These are phyloP conservation scores for Epizoanthus fatuus DNA, from an alignment of 92 coral and sea anemone species.

Conservation along the genomic window DNA sequence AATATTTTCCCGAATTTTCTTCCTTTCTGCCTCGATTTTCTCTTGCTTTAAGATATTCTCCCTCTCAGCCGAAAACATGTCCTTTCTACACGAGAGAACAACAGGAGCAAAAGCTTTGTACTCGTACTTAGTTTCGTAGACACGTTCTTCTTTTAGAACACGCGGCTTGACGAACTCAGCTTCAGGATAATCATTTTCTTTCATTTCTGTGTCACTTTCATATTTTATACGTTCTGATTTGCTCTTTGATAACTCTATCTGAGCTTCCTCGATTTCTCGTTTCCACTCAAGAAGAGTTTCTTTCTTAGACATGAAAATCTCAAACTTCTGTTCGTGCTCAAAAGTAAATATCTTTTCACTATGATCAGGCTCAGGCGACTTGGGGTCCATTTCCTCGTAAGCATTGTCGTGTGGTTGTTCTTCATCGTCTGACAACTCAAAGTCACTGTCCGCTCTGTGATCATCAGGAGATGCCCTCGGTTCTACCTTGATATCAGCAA, in stretches of 20 bases:
- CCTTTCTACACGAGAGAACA: conserved; percentile 56
- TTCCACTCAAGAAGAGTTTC: conserved; percentile 16
- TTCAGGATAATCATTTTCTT: conserved; percentile 15
- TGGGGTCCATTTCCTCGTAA: background rate
- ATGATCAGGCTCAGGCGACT: conserved; percentile 15
- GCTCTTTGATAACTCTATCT: background rate
- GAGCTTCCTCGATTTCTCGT: conserved; percentile 11
- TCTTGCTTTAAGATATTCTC: conserved; percentile 85
- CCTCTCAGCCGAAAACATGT: conserved; percentile 74
- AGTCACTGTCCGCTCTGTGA: background rate
- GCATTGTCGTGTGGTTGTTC: background rate
- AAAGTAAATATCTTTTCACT: conserved; percentile 9
- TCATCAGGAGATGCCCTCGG: conserved; percentile 14
- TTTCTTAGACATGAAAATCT: background rate
- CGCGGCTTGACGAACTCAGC: background rate
- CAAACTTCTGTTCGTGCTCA: background rate
- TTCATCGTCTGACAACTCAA: conserved; percentile 25
- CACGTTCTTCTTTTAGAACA: conserved; percentile 23
- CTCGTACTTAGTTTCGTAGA: conserved; percentile 48
- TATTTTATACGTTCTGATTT: conserved; percentile 6
- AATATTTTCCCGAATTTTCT: conserved; percentile 92
- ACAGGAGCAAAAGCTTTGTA: conserved; percentile 50
- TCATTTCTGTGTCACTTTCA: conserved; percentile 15
- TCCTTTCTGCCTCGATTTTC: conserved; percentile 86
- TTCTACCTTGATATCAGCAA: conserved; percentile 14